These are phyloP conservation scores for Limnephilus lunatus DNA, from an alignment of 2,888 invertebrate genomes.

Conservation along the genomic window DNA sequence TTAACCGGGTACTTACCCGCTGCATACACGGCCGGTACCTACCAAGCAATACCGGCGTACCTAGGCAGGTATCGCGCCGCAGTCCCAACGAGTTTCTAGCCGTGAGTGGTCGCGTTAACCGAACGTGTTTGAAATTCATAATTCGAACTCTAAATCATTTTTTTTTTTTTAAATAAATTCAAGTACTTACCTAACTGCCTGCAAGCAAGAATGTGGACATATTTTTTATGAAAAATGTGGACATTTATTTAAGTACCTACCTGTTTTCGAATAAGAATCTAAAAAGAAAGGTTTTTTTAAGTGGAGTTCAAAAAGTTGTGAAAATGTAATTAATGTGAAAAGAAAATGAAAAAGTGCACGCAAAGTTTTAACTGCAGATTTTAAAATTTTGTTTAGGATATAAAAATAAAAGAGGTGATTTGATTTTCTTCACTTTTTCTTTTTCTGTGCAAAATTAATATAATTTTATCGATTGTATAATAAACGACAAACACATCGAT, in stretches of 20 bases:
- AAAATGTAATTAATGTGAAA: not conserved
- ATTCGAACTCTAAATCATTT: not conserved
- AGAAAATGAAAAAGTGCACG: not conserved
- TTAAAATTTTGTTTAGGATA: not conserved
- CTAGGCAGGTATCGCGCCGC: not conserved
- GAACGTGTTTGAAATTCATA: constrained; percentile 6
- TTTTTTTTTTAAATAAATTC: not conserved
- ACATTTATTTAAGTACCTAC: not conserved
- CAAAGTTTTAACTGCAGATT: not conserved
- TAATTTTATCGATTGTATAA: not conserved
- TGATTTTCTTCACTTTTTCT: not conserved
- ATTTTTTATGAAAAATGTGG: not conserved
- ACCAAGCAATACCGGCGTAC: not conserved
- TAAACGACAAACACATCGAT: too few relatives aligned
- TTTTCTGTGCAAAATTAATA: not conserved
- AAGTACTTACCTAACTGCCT: not conserved
- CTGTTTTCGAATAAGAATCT: not conserved
- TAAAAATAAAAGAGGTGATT: not conserved
- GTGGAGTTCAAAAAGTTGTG: not conserved
- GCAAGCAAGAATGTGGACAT: not conserved
- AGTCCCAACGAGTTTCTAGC: constrained; percentile 7
- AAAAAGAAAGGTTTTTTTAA: not conserved
- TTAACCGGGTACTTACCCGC: not conserved
- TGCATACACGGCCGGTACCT: not conserved
- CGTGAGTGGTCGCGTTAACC: constrained; percentile 9